Percentiles rank a stretch among this genome's conserved stretches.
Conservation (phyloP, 2,888 invertebrate genomes). For the Fabriciana adippe region DNA sequence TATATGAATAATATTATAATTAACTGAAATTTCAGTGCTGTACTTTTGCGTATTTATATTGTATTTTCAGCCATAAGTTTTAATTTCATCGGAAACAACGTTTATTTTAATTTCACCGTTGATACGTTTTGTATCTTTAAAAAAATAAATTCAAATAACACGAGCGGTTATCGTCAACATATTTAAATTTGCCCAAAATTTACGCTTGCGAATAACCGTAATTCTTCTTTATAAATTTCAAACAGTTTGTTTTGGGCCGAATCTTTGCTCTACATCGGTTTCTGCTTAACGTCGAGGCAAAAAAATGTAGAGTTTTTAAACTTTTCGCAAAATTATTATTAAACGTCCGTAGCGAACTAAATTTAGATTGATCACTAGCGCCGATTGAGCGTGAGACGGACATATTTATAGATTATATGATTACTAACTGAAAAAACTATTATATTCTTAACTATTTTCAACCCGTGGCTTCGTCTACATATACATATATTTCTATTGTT, state of each 20-base stretch:
- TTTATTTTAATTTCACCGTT: too few relatives aligned
- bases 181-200: constrained; percentile 26
- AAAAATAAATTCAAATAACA: too few relatives aligned
- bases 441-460: too few relatives aligned
- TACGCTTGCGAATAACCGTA: constrained; percentile 52
- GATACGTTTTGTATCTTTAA: too few relatives aligned
- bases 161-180: not conserved
- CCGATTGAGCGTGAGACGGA: constrained; percentile 3
- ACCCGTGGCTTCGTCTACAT: too few relatives aligned
- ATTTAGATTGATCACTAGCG: not conserved
- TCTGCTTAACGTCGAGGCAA: constrained; percentile 33
- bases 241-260: constrained; percentile 42
- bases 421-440: too few relatives aligned
- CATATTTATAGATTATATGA: not conserved
- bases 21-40: too few relatives aligned
- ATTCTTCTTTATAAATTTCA: constrained; percentile 48
- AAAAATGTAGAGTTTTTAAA: constrained; percentile 13
- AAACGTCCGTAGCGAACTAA: constrained; percentile 5
- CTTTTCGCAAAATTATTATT: constrained; percentile 27
- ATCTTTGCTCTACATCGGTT: constrained; percentile 16
- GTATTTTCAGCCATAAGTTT: too few relatives aligned
- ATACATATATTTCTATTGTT: too few relatives aligned
- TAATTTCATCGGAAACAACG: too few relatives aligned
- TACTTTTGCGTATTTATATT: too few relatives aligned
- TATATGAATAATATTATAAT: too few relatives aligned